A percentile compares a stretch with the other conserved stretches of the same genome.
These are phyloP conservation scores for Clepsis dumicolana DNA, from an alignment of 2,888 invertebrate species.

Conservation along the genomic window DNA sequence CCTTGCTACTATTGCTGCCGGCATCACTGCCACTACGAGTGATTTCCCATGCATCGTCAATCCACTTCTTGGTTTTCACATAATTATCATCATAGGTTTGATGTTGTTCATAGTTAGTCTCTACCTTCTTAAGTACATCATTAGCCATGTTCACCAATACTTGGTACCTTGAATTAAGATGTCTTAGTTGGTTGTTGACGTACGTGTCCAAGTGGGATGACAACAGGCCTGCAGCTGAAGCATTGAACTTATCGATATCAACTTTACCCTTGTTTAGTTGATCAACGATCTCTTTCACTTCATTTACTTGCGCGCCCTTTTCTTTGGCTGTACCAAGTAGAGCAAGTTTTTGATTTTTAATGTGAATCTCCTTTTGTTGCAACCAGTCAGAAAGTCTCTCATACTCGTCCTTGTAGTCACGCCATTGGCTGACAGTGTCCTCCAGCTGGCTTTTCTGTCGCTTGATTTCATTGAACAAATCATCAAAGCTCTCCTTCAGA, in stretches of 20 bases:
- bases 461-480: conserved; percentile 93
- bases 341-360: conserved; percentile 95
- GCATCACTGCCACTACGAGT: conserved; percentile 93
- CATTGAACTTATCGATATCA: conserved; percentile 94
- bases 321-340: conserved; percentile 92
- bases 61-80: conserved; percentile 93
- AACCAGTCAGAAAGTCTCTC: conserved; percentile 96
- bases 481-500: conserved; percentile 93
- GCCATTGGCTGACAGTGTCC: conserved; percentile 93
- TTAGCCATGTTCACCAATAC: conserved; percentile 95
- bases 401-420: conserved; percentile 96
- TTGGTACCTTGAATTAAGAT: conserved; percentile 95
- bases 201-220: conserved; percentile 95
- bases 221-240: conserved; percentile 90
- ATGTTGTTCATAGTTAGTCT: conserved; percentile 95
- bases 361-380: conserved; percentile 95
- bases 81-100: conserved; percentile 92
- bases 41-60: conserved; percentile 93
- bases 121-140: conserved; percentile 96
- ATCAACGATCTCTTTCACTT: conserved; percentile 91
- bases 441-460: conserved; percentile 94
- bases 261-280: conserved; percentile 91
- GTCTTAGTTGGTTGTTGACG: conserved; percentile 94
- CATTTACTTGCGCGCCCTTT: conserved; percentile 93
- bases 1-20: conserved; percentile 92